Percentiles rank a stretch among this genome's conserved stretches.
phyloP scores from a whole-genome alignment of 2,113 vertebrate genomes.

The Lota lota region DNA sequence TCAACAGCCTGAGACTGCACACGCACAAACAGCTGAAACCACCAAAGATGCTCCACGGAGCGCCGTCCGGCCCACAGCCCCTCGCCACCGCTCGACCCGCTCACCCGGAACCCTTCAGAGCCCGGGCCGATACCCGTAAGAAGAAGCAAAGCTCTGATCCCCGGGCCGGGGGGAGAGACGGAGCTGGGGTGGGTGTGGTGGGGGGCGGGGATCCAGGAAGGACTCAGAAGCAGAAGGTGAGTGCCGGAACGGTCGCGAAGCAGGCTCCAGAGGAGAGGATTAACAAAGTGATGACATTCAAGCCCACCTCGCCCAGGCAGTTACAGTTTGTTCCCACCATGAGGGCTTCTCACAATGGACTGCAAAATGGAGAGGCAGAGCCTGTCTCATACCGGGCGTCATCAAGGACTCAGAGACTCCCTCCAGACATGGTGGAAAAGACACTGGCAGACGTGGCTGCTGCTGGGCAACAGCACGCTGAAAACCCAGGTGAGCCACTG shows the following conservation, averaged over 20 bases:
- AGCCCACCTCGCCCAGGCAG: constrained; percentile 82
- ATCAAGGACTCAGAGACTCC: constrained; percentile 74
- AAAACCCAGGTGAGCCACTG: constrained; percentile 80
- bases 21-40: constrained; percentile 80
- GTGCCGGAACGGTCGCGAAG: constrained; percentile 49
- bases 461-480: constrained; percentile 71
- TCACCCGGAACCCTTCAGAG: constrained; percentile 73
- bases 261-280: constrained; percentile 80
- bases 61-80: constrained; percentile 16
- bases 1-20: constrained; percentile 83
- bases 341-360: constrained; percentile 81
- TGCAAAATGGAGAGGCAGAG: constrained; percentile 87
- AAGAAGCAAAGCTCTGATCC: constrained; percentile 76
- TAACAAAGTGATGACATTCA: constrained; percentile 84
- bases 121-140: constrained; percentile 79
- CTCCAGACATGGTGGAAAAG: constrained; percentile 70
- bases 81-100: constrained; percentile 71
- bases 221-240: constrained; percentile 78
- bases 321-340: constrained; percentile 83
- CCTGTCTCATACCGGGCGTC: constrained; percentile 80
- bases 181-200: constrained; percentile 36
- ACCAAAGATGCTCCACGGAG: constrained; percentile 70
- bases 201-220: constrained; percentile 34
- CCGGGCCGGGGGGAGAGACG: constrained; percentile 60
- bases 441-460: constrained; percentile 71